These are phyloP conservation scores for Ahaetulla prasina DNA, from an alignment of 2,113 vertebrate species.

Conservation along the genomic window DNA sequence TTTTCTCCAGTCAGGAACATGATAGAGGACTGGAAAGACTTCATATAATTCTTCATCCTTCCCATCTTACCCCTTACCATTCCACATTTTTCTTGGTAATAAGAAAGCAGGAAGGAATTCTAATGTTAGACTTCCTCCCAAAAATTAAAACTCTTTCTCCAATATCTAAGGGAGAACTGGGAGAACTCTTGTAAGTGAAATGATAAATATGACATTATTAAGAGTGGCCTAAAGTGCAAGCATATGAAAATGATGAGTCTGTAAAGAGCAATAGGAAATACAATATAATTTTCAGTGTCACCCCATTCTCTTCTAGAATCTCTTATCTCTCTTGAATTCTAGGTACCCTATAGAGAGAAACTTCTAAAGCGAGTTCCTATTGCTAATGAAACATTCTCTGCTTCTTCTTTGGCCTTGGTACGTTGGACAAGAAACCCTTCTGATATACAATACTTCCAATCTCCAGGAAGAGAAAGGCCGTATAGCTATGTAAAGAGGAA, in stretches of 20 bases:
- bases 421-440: conserved; percentile 42
- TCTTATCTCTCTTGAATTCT: conserved; percentile 4
- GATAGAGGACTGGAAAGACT: neutral
- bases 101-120: neutral
- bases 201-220: neutral
- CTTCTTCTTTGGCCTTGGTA: conserved; percentile 46
- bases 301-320: neutral
- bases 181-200: neutral
- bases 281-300: neutral
- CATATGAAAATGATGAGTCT: neutral
- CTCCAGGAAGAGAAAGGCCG: neutral
- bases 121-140: neutral
- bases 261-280: neutral
- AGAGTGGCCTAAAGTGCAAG: neutral
- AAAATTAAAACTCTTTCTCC: neutral
- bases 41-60: neutral
- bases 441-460: fast-evolving
- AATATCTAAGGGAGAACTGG: neutral
- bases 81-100: neutral
- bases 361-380: neutral
- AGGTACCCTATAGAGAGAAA: conserved; percentile 38
- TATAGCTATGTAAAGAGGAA: neutral
- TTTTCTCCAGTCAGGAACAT: neutral
- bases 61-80: neutral
- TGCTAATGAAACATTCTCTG: neutral